Evolutionary conservation across 2,797 vertebrate genomes (phyloP), one percentile per base, ranked within the genome.

Genomic region (Lateolabrax maculatus): DNA sequence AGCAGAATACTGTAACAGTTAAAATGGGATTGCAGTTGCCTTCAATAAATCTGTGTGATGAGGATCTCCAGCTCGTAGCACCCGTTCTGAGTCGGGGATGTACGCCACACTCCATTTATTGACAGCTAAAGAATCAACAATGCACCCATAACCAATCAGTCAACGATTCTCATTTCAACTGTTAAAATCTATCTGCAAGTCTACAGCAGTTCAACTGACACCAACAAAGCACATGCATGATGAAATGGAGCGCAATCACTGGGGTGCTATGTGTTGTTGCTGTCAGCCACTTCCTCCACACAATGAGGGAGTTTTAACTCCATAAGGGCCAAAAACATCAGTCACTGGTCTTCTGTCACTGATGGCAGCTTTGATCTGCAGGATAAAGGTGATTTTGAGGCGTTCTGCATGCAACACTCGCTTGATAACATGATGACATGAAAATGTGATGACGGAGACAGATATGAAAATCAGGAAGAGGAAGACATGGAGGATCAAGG

Each of bases 241-340:
- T 94, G 94, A 91, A 94, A 95, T 80, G 77, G 65, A 46, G 46
- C 16, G 92, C 84, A 95, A 94, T 74, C 49, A 1, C 69, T 16
- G 53, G 43, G 61, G 68, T 31, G 65, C 34, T 13, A 23, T 52
- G 80, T 67, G 58, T 68, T 64, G 81, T 61, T 75, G 81, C 63
- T 75, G 81, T 87, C 88, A 90, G 71, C 18, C 51, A 58, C 71
- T 81, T 73, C 81, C 84, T 73, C 48, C 64, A 80, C 64, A 73
- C 80, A 77, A 60, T 73, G 66, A 80, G 52, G 43, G 71, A 70
- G 41, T 49, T 74, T 73, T 43, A 55, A 63, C 53, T 81, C 82
- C 15, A 61, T 12, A 8, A 82, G 60, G 36, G 57, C 77, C 75
- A 82, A 55, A 83, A 80, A 71, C 84, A 84, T 78, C 85, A 80